These are phyloP conservation scores for Psittacula cyanocephala DNA, from an alignment of 2,113 vertebrate species.

Conservation along the genomic window DNA sequence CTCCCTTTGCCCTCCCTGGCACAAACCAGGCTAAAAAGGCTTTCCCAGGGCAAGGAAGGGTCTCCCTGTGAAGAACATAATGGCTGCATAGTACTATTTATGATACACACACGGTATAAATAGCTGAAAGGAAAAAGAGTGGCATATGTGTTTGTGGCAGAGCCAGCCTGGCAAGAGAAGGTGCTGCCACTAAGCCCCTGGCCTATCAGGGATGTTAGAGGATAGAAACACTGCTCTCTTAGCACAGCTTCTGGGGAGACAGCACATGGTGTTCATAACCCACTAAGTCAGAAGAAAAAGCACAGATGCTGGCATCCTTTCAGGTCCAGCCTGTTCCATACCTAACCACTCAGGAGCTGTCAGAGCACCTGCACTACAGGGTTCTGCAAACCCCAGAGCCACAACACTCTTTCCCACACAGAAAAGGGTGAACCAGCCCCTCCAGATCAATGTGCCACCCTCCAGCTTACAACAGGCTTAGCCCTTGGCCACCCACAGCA, in stretches of 20 bases:
- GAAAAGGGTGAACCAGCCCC: neutral
- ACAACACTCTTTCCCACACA: neutral
- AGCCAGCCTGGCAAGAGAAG: neutral
- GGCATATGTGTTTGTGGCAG: neutral
- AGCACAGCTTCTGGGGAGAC: neutral
- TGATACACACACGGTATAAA: neutral
- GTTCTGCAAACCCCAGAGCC: neutral
- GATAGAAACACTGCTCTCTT: neutral
- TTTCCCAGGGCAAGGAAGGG: neutral
- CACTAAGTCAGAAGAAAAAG: neutral
- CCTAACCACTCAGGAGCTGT: neutral
- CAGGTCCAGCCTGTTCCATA: neutral
- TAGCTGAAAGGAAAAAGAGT: neutral
- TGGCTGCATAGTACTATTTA: neutral
- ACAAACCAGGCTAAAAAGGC: neutral
- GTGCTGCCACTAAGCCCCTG: neutral
- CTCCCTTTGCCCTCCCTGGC: neutral
- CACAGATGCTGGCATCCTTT: neutral
- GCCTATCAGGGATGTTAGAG: neutral
- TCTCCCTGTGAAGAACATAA: neutral
- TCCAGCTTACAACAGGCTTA: neutral
- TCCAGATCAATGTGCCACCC: neutral
- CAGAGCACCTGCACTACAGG: neutral
- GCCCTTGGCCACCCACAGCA: neutral
- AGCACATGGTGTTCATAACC: accelerated